phyloP scores from a whole-genome alignment of 2,888 invertebrate species.

The Xestia rhomboidea region DNA sequence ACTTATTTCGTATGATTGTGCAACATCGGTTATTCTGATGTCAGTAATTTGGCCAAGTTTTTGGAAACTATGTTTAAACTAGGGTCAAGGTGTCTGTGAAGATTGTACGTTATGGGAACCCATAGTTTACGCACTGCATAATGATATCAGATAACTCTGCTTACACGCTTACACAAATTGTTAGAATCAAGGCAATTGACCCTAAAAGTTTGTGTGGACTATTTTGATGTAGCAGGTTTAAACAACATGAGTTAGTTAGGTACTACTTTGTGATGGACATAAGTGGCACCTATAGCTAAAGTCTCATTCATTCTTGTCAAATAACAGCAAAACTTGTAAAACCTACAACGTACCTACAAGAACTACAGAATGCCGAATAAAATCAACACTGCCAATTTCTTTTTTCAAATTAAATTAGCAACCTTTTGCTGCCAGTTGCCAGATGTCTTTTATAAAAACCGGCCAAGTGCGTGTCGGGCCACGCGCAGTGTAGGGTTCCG shows the following conservation, averaged over 20 bases:
- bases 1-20: slow-evolving; percentile 55
- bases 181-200: slow-evolving; percentile 18
- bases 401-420: slow-evolving; percentile 35
- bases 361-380: neutral
- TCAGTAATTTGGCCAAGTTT: slow-evolving; percentile 39
- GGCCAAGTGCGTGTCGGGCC: too few relatives aligned
- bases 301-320: too few relatives aligned
- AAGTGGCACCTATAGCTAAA: neutral
- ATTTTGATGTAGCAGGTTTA: neutral
- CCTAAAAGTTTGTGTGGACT: neutral
- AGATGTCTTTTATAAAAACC: slow-evolving; percentile 19
- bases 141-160: neutral
- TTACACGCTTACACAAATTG: slow-evolving; percentile 3
- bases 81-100: slow-evolving; percentile 52
- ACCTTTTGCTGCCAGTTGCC: slow-evolving; percentile 13
- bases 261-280: neutral
- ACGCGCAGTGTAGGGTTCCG: too few relatives aligned
- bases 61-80: slow-evolving; percentile 12
- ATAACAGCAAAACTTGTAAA: neutral
- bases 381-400: neutral
- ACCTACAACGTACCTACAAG: neutral
- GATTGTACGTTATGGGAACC: slow-evolving; percentile 35
- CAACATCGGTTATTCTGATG: slow-evolving; percentile 45
- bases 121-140: slow-evolving; percentile 2
- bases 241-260: neutral